Evolutionary conservation across 2,888 invertebrate genomes (phyloP).

Genomic region (Noctua fimbriata): DNA sequence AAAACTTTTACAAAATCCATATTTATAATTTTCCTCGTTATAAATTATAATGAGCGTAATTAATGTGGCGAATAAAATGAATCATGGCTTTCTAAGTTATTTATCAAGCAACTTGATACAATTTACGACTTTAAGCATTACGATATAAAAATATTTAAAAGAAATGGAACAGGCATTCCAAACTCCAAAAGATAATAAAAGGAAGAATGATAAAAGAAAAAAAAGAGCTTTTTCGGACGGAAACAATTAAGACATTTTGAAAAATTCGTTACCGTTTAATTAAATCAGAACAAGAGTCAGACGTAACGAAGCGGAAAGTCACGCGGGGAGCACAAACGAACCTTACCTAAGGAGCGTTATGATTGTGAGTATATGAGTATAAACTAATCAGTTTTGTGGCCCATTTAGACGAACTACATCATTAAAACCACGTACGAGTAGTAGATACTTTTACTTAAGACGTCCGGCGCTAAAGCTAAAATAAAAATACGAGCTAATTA

Average conservation of each 20-base stretch:
- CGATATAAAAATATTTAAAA: constrained; percentile 19
- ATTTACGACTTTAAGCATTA: constrained; percentile 16
- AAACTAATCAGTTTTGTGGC: constrained; percentile 45
- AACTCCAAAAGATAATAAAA: constrained; percentile 55
- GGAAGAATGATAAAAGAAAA: constrained; percentile 46
- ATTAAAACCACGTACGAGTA: neutral
- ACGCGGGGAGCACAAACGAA: constrained; percentile 73
- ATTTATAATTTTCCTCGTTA: constrained; percentile 34
- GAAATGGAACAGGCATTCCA: constrained; percentile 26
- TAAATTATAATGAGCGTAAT: constrained; percentile 38
- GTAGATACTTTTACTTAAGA: neutral
- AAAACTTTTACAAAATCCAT: constrained; percentile 27
- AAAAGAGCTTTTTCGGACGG: constrained; percentile 76
- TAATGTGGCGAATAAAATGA: constrained; percentile 9
- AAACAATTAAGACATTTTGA: constrained; percentile 83
- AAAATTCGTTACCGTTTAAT: constrained; percentile 82
- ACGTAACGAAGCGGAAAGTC: constrained; percentile 83
- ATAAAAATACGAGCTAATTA: neutral
- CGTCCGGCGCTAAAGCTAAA: neutral
- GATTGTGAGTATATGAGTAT: constrained; percentile 18
- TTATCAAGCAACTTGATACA: constrained; percentile 23
- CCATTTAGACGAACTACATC: constrained; percentile 27
- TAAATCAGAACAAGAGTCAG: constrained; percentile 81
- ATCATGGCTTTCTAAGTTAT: constrained; percentile 18
- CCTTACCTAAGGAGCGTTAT: constrained; percentile 54